Percentiles rank a stretch among this genome's conserved stretches.
phyloP scores from a whole-genome alignment of 2,888 invertebrate species.

The Trissonchulus sp. region DNA sequence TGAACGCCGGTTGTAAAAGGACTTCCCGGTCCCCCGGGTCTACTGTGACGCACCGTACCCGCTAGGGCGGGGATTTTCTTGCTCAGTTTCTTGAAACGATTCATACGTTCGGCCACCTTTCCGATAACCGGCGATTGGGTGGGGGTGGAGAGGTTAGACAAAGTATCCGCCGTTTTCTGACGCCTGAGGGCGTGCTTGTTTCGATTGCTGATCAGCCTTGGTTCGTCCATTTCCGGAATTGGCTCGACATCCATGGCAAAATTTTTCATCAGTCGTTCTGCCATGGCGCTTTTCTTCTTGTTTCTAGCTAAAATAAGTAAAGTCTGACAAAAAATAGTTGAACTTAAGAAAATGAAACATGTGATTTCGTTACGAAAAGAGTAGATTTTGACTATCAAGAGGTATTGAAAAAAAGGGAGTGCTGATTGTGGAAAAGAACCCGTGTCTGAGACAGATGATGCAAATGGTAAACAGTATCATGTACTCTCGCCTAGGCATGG shows the following conservation, averaged over 20 bases:
- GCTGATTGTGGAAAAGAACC: too few species aligned
- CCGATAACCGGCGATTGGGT: too few species aligned
- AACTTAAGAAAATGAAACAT: too few species aligned
- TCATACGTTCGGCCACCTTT: too few species aligned
- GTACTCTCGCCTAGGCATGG: too few species aligned
- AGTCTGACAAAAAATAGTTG: too few species aligned
- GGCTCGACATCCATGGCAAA: conserved; percentile 22
- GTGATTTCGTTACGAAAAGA: too few species aligned
- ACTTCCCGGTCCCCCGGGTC: too few species aligned
- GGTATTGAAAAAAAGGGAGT: too few species aligned
- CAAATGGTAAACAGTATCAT: neutral
- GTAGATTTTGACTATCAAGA: neutral
- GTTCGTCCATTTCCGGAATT: neutral
- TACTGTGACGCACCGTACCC: neutral
- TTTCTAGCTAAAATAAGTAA: conserved; percentile 43
- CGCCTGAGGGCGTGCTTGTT: neutral
- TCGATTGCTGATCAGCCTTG: neutral
- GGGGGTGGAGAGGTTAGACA: neutral
- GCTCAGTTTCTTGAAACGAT: neutral
- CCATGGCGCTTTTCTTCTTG: conserved; percentile 43
- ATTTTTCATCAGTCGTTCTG: conserved; percentile 43
- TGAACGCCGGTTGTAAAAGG: neutral
- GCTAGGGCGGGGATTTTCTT: neutral
- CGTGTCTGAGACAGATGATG: too few species aligned
- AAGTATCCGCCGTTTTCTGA: neutral